These are phyloP conservation scores for Dipodomys stephensi DNA, from an alignment of 2,113 vertebrate genomes.

Conservation along the genomic window DNA sequence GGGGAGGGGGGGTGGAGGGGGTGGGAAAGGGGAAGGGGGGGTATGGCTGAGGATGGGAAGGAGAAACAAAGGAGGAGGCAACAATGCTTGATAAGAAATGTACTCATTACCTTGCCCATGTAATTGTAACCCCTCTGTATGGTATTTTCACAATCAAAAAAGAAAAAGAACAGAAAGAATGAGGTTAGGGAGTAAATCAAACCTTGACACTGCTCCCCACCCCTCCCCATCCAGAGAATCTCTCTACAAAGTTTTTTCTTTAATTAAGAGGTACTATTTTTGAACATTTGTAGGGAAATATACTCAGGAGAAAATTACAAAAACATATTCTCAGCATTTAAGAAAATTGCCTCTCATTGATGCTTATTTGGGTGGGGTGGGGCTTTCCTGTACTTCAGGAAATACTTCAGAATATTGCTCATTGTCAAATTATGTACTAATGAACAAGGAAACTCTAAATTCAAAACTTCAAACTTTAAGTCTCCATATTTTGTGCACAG, in stretches of 20 bases:
- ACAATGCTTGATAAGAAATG: too few relatives aligned
- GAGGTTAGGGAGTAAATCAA: slow-evolving; percentile 48
- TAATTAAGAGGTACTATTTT: slow-evolving; percentile 45
- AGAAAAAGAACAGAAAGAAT: background rate
- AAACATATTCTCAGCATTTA: background rate
- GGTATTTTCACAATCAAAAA: too few relatives aligned
- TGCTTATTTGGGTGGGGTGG: background rate
- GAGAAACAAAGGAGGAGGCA: too few relatives aligned
- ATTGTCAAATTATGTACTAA: background rate
- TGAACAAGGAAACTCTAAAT: background rate
- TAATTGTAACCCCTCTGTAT: too few relatives aligned
- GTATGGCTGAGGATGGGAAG: too few relatives aligned
- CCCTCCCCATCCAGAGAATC: background rate
- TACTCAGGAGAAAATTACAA: background rate
- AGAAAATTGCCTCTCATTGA: background rate
- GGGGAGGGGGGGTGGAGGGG: too few relatives aligned
- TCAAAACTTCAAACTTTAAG: too few relatives aligned
- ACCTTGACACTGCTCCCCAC: background rate
- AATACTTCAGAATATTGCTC: background rate
- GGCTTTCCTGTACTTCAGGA: background rate
- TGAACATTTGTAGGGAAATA: slow-evolving; percentile 49
- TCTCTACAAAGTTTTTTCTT: background rate
- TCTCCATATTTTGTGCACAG: background rate
- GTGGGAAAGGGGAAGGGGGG: too few relatives aligned
- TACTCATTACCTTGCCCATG: too few relatives aligned